Conservation (phyloP, 2,797 vertebrate species). For the Enteromius unitaeniatus region DNA sequence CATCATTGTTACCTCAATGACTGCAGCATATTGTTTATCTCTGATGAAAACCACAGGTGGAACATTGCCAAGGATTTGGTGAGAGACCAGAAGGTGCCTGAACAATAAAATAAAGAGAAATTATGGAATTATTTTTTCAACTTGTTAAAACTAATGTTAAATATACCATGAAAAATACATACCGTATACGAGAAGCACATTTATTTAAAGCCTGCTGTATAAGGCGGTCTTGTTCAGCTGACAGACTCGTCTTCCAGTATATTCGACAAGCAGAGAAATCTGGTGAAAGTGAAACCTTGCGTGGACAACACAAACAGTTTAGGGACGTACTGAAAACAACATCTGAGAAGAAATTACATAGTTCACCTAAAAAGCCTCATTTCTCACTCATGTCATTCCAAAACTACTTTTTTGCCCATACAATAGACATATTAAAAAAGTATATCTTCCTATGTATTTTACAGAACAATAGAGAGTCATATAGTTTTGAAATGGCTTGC, state of each 20-base stretch:
- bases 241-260: constrained; percentile 80
- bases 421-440: not conserved
- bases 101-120: constrained; percentile 1
- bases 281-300: constrained; percentile 80
- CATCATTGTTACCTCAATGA: constrained; percentile 53
- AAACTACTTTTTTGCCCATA: not conserved
- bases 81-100: constrained; percentile 61
- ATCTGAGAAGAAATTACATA: not conserved
- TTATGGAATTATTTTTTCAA: not conserved
- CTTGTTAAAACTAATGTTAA: not conserved
- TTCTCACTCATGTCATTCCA: not conserved
- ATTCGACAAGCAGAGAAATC: constrained; percentile 82
- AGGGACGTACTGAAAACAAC: not conserved
- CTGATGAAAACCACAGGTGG: constrained; percentile 59
- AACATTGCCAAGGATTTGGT: constrained; percentile 59
- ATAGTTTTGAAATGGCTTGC: not conserved
- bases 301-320: constrained; percentile 3
- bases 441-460: not conserved
- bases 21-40: constrained; percentile 61
- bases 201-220: constrained; percentile 71
- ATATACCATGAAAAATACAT: not conserved
- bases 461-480: not conserved
- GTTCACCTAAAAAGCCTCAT: not conserved
- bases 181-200: constrained; percentile 77
- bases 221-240: constrained; percentile 63